These are phyloP conservation scores for Syrista parreyssii DNA, from an alignment of 2,888 invertebrate species.

Conservation along the genomic window DNA sequence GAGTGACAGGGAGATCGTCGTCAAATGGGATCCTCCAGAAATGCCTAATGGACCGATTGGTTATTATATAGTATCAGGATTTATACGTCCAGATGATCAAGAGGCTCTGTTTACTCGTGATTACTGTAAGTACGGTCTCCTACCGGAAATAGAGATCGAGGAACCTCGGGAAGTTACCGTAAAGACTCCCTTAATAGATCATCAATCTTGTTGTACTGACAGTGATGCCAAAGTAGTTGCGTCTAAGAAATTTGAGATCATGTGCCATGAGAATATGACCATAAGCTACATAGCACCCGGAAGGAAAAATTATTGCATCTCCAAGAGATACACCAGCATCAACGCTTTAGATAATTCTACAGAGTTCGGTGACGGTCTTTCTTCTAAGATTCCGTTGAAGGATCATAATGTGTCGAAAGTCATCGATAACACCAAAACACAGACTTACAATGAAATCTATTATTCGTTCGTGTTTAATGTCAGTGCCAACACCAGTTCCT, in stretches of 20 bases:
- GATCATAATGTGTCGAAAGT: background rate
- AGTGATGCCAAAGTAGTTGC: background rate
- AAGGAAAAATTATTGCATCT: constrained; percentile 45
- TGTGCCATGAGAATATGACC: constrained; percentile 44
- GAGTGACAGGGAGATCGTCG: constrained; percentile 63
- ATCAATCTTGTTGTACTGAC: constrained; percentile 42
- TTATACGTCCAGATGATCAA: constrained; percentile 47
- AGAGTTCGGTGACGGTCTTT: background rate
- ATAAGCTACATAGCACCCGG: constrained; percentile 40
- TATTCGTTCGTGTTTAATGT: constrained; percentile 42
- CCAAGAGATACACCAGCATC: constrained; percentile 34
- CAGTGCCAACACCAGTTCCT: constrained; percentile 36
- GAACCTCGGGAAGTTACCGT: constrained; percentile 31
- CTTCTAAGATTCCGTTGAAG: constrained; percentile 3
- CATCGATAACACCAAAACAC: constrained; percentile 25
- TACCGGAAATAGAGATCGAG: constrained; percentile 32
- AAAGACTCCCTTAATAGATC: constrained; percentile 24
- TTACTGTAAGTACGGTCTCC: constrained; percentile 61
- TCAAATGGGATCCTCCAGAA: constrained; percentile 74
- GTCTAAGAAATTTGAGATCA: constrained; percentile 45
- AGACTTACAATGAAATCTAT: constrained; percentile 31
- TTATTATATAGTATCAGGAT: constrained; percentile 67
- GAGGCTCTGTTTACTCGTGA: constrained; percentile 56
- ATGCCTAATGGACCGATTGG: constrained; percentile 71
- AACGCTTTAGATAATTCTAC: constrained; percentile 21